Base-by-base conservation (phyloP, 2,113 vertebrate species). In the Oncorhynchus kisutch region DNA sequence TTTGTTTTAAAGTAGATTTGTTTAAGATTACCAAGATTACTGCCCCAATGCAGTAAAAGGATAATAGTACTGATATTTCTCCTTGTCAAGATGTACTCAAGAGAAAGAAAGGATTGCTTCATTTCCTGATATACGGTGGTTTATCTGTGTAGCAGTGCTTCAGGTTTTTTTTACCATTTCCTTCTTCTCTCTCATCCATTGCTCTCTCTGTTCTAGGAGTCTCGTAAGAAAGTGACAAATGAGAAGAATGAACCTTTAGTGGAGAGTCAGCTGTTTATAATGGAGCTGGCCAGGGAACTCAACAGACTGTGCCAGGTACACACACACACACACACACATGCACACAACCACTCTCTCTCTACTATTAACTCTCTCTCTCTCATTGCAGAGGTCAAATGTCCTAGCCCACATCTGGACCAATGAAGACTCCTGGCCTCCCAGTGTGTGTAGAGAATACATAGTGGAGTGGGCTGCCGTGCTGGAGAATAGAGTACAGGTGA, bases 211-310 rank as follows among this genome's bases (percentile, higher is more conserved):
- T 45, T 69, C 25, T 81, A 94, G 93, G 92, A 93, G 76, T 90
- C 92, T 48, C 88, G 90, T 51, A 92, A 89, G 71, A 84, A 74
- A 74, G 91, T 89, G 13, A 87, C 83, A 67, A 87, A 80, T 3
- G 91, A 91, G 27, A 93, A 88, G 81, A 93, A 89, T 75, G 90
- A 91, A 82, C 89, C 88, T 1, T 88, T 93, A 74, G 74, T 88
- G 72, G 92, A 94, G 71, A 92, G 90, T 79, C 93, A 94, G 84
- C 72, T 93, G 16, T 93, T 94, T 54, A 87, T 94, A 1, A 93
- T 94, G 93, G 93, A 94, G 66, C 77, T 94, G 66, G 91, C 92
- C 0, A 83, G 93, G 49, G 93, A 93, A 24, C 92, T 94, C 67
- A 92, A 91, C 83, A 86, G 82, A 73, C 85, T 93, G 9, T 94